Percentiles rank a stretch among this genome's conserved stretches.
phyloP scores from a whole-genome alignment of 2,797 vertebrate genomes.

The Macropus fuliginosus region DNA sequence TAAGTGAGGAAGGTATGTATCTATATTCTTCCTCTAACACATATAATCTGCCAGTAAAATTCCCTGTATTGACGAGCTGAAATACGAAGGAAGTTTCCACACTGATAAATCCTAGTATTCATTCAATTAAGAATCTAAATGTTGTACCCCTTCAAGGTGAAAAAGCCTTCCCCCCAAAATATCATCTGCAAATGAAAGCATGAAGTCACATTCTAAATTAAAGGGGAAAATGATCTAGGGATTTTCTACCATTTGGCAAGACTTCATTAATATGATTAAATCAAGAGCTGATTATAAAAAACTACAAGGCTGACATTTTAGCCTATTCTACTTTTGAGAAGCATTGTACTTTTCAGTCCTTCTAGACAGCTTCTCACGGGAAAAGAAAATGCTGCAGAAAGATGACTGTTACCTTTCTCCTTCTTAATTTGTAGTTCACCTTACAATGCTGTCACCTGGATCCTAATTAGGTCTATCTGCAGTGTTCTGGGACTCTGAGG shows the following conservation, averaged over 20 bases:
- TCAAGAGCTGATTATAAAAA: background rate
- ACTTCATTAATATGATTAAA: slow-evolving; percentile 8
- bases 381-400: slow-evolving; percentile 47
- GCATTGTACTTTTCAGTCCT: slow-evolving; percentile 1
- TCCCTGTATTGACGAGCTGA: background rate
- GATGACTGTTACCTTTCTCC: background rate
- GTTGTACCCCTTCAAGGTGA: background rate
- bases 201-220: background rate
- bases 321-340: background rate
- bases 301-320: background rate
- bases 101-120: background rate
- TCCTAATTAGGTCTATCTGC: slow-evolving; percentile 59
- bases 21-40: background rate
- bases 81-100: background rate
- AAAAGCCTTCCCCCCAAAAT: background rate
- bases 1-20: background rate
- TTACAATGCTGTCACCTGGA: slow-evolving; percentile 38
- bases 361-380: slow-evolving; percentile 37
- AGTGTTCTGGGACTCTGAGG: slow-evolving; percentile 39
- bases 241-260: background rate
- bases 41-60: background rate
- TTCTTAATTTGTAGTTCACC: slow-evolving; percentile 20
- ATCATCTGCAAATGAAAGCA: background rate
- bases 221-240: background rate
- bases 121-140: background rate